Evolutionary conservation across 2,113 vertebrate species (phyloP).

Genomic region (Ornithorhynchus anatinus): DNA sequence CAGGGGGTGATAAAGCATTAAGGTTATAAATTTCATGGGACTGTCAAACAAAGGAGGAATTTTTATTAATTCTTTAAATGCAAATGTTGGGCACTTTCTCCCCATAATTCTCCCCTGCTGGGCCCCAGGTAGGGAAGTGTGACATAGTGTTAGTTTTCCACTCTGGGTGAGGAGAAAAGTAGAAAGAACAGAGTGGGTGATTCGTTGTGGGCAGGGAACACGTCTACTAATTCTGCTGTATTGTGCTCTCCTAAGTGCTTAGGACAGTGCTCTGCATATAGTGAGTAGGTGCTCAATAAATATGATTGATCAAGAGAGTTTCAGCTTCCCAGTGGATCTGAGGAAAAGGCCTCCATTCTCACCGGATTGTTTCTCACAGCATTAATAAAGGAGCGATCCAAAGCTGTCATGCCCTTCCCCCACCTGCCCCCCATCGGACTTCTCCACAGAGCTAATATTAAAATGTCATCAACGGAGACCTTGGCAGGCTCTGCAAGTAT

Average conservation of each 20-base stretch:
- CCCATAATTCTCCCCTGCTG: constrained; percentile 65
- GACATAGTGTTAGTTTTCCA: background rate
- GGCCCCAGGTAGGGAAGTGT: constrained; percentile 38
- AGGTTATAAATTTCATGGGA: constrained; percentile 70
- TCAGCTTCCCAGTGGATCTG: background rate
- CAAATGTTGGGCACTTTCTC: constrained; percentile 62
- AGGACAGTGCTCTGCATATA: no score
- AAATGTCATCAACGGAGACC: constrained; percentile 4
- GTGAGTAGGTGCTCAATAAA: background rate
- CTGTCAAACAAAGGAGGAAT: constrained; percentile 70
- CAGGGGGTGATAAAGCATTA: constrained; percentile 66
- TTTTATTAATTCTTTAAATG: constrained; percentile 83
- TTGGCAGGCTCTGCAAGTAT: constrained; percentile 23
- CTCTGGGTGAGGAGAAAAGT: background rate
- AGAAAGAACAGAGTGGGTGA: background rate
- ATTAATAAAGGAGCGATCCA: background rate
- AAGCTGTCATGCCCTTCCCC: background rate
- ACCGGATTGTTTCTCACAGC: background rate
- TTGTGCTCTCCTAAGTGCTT: no score
- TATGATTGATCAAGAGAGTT: background rate
- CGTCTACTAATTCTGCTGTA: no score
- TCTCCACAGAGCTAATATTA: background rate
- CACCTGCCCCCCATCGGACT: background rate
- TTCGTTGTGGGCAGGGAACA: background rate
- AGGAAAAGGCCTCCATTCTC: background rate